Base-by-base conservation (phyloP, 1,140 invertebrate genomes). In the Eciton burchellii region DNA sequence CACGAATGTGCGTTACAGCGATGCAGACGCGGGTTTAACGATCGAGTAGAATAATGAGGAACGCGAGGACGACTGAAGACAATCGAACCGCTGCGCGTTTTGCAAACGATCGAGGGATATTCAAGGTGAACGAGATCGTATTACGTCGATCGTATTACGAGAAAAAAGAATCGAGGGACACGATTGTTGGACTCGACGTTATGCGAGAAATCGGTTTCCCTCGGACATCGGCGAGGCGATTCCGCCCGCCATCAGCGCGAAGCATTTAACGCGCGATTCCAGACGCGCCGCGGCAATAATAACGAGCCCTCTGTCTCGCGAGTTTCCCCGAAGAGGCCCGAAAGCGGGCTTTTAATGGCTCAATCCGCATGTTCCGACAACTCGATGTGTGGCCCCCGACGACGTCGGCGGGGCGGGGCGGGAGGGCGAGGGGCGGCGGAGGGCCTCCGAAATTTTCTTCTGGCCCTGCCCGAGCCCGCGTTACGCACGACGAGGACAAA, bases 321-420 rank as follows among this genome's bases (percentile, higher is more conserved):
- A 47, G 85, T 85, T 88, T 88, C 87, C 87, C 26, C 87, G 87
- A 88, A 88, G 83, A 62, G 41, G 74, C 73, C 62, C 84, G 47
- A 56, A 83, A 82, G 66, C 86, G 54, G 57, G 73, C 62, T 88
- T n/a, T 88, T 91, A 91, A 92, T 91, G 90, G 91, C 90, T 92
- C 90, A 91, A 92, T 92, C 88, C 88, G 59, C 84, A 65, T 88
- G 87, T 91, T 91, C 90, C 81, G 81, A 85, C 87, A 90, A 90
- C 90, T 84, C 90, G 84, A 90, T 92, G 91, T 91, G 91, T 92
- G 91, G 90, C 88, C 91, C 81, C 91, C 81, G 41, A 54, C 84
- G 59, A 35, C 6, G 85, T 84, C 83, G 83, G n/a, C n/a, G n/a
- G n/a, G n/a, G n/a, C n/a, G n/a, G n/a, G n/a, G n/a, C n/a, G n/a